These are phyloP conservation scores for Eleginops maclovinus DNA, from an alignment of 2,113 vertebrate genomes.

Conservation along the genomic window DNA sequence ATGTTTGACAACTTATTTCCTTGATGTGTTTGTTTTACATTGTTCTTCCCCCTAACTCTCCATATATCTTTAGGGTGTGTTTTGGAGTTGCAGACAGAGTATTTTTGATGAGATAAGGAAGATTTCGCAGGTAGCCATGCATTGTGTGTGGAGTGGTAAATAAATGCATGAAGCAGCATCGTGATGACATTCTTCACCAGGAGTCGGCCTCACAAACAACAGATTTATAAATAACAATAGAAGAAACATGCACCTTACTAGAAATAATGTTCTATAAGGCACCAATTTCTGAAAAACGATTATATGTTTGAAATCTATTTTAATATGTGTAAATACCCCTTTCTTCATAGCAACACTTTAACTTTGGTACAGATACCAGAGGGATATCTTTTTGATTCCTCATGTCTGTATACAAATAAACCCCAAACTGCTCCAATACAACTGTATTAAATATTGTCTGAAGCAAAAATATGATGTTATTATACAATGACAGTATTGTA, in stretches of 20 bases:
- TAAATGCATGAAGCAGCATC: conserved; percentile 52
- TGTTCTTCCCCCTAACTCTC: conserved; percentile 66
- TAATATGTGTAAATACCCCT: not conserved
- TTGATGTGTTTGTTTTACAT: conserved; percentile 45
- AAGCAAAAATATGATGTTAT: not conserved
- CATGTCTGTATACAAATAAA: not conserved
- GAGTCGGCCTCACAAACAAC: not conserved
- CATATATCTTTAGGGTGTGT: conserved; percentile 88
- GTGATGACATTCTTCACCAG: conserved; percentile 1
- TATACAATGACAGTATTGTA: not conserved
- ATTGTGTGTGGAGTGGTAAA: conserved; percentile 40
- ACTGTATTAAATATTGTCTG: not conserved
- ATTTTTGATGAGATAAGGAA: conserved; percentile 99
- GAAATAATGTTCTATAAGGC: not conserved
- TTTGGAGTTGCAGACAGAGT: conserved; percentile 98
- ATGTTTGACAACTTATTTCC: conserved; percentile 8
- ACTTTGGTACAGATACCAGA: not conserved
- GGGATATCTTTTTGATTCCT: too few species aligned
- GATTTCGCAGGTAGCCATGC: conserved; percentile 91
- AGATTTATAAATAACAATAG: not conserved
- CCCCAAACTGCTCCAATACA: not conserved
- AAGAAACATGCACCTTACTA: not conserved
- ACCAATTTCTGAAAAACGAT: not conserved
- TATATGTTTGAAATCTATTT: not conserved
- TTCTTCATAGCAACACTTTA: not conserved